These are phyloP conservation scores for Carpatolechia fugitivella DNA, from an alignment of 2,888 invertebrate species.

Conservation along the genomic window DNA sequence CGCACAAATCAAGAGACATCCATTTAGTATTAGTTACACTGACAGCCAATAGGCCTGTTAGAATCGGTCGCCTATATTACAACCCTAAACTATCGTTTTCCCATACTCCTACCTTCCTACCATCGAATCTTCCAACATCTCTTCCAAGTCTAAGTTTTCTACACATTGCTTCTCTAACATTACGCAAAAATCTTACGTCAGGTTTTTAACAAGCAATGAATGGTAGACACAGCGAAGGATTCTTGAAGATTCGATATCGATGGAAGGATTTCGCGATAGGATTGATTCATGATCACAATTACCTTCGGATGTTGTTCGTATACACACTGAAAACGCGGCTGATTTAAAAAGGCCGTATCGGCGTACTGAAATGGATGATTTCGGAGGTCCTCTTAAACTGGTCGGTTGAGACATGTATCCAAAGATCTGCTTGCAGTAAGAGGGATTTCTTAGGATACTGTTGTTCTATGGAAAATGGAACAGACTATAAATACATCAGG, in stretches of 20 bases:
- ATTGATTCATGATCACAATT: conserved; percentile 76
- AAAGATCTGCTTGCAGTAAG: conserved; percentile 46
- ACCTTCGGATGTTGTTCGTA: conserved; percentile 65
- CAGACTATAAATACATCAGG: conserved; percentile 57
- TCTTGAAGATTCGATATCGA: conserved; percentile 36
- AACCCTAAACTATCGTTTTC: conserved; percentile 52
- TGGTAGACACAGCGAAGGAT: conserved; percentile 30
- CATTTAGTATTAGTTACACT: conserved; percentile 33
- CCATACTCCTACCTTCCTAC: conserved; percentile 31
- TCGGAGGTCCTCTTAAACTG: conserved; percentile 1
- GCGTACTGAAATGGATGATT: background rate
- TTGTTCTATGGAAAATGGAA: conserved; percentile 49
- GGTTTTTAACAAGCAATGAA: conserved; percentile 36
- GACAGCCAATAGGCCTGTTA: conserved; percentile 48
- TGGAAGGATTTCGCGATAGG: conserved; percentile 58
- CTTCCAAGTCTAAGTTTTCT: conserved; percentile 13
- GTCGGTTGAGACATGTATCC: conserved; percentile 34
- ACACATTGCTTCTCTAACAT: conserved; percentile 27
- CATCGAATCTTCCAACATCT: conserved; percentile 10
- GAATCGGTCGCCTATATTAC: conserved; percentile 52
- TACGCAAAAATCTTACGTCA: conserved; percentile 15
- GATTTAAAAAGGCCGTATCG: conserved; percentile 30
- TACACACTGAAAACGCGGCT: conserved; percentile 44
- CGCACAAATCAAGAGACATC: conserved; percentile 24
- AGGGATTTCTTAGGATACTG: conserved; percentile 51